A percentile compares a stretch with the other conserved stretches of the same genome.
Conservation (phyloP, 2,797 vertebrate genomes). For the Luscinia megarhynchos region DNA sequence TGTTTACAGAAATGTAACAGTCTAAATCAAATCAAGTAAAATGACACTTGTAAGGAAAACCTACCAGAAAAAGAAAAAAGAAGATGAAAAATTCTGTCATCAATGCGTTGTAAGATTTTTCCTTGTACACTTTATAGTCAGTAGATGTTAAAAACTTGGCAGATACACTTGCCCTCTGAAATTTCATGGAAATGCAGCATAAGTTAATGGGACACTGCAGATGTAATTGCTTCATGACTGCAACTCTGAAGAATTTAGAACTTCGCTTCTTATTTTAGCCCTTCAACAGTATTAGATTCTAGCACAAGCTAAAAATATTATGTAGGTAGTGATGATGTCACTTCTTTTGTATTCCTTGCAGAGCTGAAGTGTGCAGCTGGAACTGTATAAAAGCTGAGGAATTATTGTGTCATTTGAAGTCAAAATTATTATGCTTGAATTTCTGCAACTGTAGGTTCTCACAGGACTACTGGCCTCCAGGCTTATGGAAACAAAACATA, state of each 20-base stretch:
- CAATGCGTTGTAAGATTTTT: not conserved
- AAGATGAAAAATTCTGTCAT: not conserved
- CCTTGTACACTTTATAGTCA: not conserved
- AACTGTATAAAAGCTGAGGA: constrained; percentile 12
- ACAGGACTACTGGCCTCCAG: constrained; percentile 39
- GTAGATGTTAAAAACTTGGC: not conserved
- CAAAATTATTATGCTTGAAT: constrained; percentile 38
- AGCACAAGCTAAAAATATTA: constrained; percentile 19
- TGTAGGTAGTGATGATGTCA: constrained; percentile 1
- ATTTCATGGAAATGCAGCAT: not conserved
- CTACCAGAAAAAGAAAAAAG: not conserved
- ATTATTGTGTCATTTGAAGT: constrained; percentile 30
- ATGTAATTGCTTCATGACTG: not conserved
- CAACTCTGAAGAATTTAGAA: not conserved
- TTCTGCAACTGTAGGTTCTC: constrained; percentile 31
- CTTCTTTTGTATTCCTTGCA: constrained; percentile 25
- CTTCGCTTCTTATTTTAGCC: not conserved
- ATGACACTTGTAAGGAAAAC: not conserved
- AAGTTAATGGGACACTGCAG: not conserved
- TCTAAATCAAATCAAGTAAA: not conserved
- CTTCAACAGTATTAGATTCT: not conserved
- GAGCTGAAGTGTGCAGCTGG: constrained; percentile 29
- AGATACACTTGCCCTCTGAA: not conserved
- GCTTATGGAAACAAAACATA: constrained; percentile 29
- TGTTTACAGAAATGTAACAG: not conserved